phyloP scores from a whole-genome alignment of 1,140 invertebrate species.

The Linepithema humile region DNA sequence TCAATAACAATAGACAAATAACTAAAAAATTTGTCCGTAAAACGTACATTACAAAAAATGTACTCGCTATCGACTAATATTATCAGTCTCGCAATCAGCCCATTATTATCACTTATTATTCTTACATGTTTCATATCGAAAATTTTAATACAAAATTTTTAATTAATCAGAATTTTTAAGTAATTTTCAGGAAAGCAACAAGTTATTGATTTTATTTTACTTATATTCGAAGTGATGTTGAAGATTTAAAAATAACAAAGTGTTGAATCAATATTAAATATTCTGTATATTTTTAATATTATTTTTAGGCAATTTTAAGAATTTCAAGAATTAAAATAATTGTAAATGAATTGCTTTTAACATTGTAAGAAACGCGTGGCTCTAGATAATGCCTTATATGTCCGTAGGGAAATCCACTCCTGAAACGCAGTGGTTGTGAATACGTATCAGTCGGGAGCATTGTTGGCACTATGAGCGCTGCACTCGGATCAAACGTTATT shows the following conservation, averaged over 20 bases:
- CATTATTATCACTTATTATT: background rate
- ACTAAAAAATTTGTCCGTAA: background rate
- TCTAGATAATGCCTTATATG: background rate
- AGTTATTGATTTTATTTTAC: background rate
- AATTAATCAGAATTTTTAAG: background rate
- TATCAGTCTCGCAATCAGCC: background rate
- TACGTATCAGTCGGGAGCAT: background rate
- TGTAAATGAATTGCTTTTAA: background rate
- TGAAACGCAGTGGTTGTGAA: background rate
- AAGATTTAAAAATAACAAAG: background rate
- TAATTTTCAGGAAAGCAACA: too few relatives aligned
- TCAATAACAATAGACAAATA: background rate
- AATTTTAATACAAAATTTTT: background rate
- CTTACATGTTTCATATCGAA: background rate
- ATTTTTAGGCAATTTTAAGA: background rate
- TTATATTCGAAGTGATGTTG: too few relatives aligned
- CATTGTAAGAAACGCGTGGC: background rate
- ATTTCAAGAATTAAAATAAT: background rate
- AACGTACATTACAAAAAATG: background rate
- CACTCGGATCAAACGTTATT: constrained; percentile 18
- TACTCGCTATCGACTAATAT: background rate
- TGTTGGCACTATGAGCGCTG: background rate
- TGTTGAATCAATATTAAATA: background rate
- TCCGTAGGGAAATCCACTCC: background rate
- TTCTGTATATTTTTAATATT: background rate